phyloP scores from a whole-genome alignment of 35 echinoderm and acorn worm genomes.

The Heliocidaris erythrogramma region DNA sequence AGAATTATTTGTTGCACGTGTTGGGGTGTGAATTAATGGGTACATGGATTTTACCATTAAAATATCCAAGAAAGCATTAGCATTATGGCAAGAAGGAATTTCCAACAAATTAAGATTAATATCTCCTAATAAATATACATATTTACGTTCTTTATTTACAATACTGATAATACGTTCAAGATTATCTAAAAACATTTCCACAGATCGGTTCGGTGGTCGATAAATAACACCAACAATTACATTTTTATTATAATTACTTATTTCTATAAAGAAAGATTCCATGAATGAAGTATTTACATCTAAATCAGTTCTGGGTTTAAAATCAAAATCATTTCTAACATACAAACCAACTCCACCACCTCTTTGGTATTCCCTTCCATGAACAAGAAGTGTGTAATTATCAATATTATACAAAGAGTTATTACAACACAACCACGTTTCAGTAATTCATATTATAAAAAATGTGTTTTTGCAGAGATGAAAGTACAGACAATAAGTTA shows the following conservation, averaged over 20 bases:
- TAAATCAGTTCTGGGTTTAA: neutral
- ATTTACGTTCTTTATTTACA: constrained; percentile 8
- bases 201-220: neutral
- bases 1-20: no score
- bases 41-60: neutral
- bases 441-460: neutral
- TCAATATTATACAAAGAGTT: neutral
- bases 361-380: neutral
- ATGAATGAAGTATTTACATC: neutral
- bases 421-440: neutral
- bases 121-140: constrained; percentile 14
- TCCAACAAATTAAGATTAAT: constrained; percentile 22
- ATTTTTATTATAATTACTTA: neutral
- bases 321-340: neutral
- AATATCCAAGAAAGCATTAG: neutral
- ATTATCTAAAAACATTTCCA: neutral
- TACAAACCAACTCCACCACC: no score
- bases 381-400: no score
- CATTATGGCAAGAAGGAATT: neutral
- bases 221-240: constrained; percentile 19
- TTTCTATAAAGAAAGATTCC: constrained; percentile 21
- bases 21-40: constrained; percentile 14
- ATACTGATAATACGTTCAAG: neutral
- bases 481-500: neutral
- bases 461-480: neutral